Conservation (phyloP, 1,140 invertebrate genomes). For the Drosophila elegans region DNA sequence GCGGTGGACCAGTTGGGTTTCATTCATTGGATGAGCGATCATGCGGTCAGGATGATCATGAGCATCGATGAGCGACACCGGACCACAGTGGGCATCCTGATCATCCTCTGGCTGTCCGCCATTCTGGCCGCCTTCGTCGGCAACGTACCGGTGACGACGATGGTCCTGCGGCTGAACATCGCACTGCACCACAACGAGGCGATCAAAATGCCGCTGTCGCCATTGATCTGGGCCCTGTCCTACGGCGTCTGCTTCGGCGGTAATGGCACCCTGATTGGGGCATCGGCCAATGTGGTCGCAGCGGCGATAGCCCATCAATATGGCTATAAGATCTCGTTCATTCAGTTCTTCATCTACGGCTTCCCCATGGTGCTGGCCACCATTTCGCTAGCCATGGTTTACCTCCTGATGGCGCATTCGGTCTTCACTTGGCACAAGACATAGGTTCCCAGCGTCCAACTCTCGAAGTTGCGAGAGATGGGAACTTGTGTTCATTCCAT, state of each 20-base stretch:
- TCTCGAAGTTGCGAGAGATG: neutral
- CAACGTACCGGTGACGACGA: constrained; percentile 92
- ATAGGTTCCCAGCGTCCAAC: neutral
- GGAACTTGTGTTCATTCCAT: neutral
- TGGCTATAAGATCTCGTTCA: constrained; percentile 90
- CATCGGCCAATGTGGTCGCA: constrained; percentile 91
- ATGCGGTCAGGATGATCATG: constrained; percentile 87
- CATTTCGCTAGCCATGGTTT: constrained; percentile 86
- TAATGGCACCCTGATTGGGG: constrained; percentile 92
- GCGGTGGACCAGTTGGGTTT: constrained; percentile 88
- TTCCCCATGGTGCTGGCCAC: constrained; percentile 91
- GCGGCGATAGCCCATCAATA: constrained; percentile 92
- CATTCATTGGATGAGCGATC: constrained; percentile 88
- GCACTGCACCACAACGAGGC: constrained; percentile 86
- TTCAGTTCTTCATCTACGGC: constrained; percentile 86
- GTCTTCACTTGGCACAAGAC: constrained; percentile 86
- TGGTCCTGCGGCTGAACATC: constrained; percentile 90
- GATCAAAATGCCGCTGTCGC: constrained; percentile 87
- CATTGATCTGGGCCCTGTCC: constrained; percentile 90
- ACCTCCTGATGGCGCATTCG: constrained; percentile 89
- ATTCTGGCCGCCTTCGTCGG: constrained; percentile 90
- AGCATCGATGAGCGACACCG: constrained; percentile 86
- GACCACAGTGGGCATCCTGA: constrained; percentile 88
- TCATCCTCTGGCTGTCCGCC: constrained; percentile 91
- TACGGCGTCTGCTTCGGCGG: constrained; percentile 92